Evolutionary conservation across 1,140 invertebrate species (phyloP), one percentile per base, ranked within the genome.

Genomic region (Drosophila virilis): DNA sequence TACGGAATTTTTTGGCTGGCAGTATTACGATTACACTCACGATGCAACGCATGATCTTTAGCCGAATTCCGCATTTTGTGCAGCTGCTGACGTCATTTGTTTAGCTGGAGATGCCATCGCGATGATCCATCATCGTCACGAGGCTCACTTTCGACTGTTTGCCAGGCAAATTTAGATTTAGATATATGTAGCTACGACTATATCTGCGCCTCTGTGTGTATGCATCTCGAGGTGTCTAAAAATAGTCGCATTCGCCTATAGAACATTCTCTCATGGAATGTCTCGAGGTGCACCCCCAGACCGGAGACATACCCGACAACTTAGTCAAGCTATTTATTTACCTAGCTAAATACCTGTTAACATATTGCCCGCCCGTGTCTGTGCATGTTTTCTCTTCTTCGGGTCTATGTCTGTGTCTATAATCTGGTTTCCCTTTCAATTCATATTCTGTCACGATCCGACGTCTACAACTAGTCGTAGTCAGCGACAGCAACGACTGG

Each of bases 381-480:
- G 42, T 43, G 42, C 42, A 48, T 48, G 46, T 10, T 17, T 17
- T 17, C 22, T 48, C 46, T 17, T 15, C 9, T 48, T 6, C 22
- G 2, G 0, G 35, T 42, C 37, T 10, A 42, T 42, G 38, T 28
- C 43, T 60, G 38, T 37, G 66, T 42, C 43, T 71, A 48, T 52
- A 64, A 64, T 77, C 80, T 84, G 67, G 80, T 84, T 80, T 83
- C 80, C 80, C 80, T 84, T 83, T 84, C 80, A 58, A 84, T 76
- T 79, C 80, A 84, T 81, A 79, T 83, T 83, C 80, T 42, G 80
- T 83, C 80, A 83, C 80, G 80, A 83, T 83, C 50, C 40, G 35
- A 38, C 43, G 57, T 66, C 57, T 58, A 17, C 37, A 40, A 48
- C 45, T 38, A 43, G 4, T 28, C 22, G n/a, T 32, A 10, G 22